These are phyloP conservation scores for Rhagologus leucostigma DNA, from an alignment of 2,113 vertebrate species.

Conservation along the genomic window DNA sequence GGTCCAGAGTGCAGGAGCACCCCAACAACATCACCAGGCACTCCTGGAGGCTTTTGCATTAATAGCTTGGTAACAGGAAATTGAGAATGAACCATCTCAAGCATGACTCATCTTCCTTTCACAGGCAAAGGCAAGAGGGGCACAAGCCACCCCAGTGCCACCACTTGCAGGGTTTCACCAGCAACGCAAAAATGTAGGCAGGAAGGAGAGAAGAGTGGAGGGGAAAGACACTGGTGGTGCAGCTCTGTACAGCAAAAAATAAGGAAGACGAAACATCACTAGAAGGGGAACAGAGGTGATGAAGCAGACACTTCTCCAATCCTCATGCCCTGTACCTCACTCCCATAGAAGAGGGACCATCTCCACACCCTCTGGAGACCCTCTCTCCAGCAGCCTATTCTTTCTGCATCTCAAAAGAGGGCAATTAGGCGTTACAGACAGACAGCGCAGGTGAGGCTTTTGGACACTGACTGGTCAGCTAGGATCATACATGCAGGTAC, in stretches of 20 bases:
- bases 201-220: neutral
- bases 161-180: neutral
- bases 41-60: neutral
- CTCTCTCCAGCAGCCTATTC: neutral
- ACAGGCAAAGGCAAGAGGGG: neutral
- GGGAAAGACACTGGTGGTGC: neutral
- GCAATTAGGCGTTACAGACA: neutral
- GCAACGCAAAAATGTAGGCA: neutral
- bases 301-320: neutral
- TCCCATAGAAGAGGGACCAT: neutral
- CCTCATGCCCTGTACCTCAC: neutral
- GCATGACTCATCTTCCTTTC: neutral
- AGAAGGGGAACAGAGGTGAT: neutral
- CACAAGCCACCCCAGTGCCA: accelerated
- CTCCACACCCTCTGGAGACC: neutral
- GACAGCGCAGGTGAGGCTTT: neutral
- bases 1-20: neutral
- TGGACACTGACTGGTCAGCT: neutral
- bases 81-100: neutral
- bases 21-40: neutral
- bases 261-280: neutral
- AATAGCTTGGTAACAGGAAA: neutral
- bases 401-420: neutral
- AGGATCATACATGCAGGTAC: neutral
- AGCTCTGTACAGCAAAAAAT: neutral